A percentile compares a stretch with the other conserved stretches of the same genome.
Conservation (phyloP, 1,140 invertebrate genomes). For the Liolophura sinensis region DNA sequence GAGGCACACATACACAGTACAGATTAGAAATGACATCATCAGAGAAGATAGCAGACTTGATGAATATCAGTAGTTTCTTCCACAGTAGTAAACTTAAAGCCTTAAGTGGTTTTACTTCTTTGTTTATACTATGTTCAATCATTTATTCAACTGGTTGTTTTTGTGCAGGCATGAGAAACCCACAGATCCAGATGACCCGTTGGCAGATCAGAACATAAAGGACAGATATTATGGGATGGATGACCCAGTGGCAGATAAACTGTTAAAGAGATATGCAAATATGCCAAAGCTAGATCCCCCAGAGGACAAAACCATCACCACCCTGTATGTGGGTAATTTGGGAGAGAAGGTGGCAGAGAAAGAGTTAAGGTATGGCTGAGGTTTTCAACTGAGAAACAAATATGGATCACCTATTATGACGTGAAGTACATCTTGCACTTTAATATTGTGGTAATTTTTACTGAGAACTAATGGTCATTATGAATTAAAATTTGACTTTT, state of each 20-base stretch:
- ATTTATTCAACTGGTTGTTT: slow-evolving; percentile 4
- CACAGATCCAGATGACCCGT: slow-evolving; percentile 98
- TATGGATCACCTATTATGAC: no score
- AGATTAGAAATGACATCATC: no score
- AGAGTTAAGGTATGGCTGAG: slow-evolving; percentile 71
- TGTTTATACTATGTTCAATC: neutral
- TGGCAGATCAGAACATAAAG: slow-evolving; percentile 99
- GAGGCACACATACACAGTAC: no score
- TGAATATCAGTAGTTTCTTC: no score
- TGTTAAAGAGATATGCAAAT: slow-evolving; percentile 85
- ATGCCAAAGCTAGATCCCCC: slow-evolving; percentile 95
- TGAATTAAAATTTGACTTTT: no score
- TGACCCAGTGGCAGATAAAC: slow-evolving; percentile 98
- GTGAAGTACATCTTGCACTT: no score
- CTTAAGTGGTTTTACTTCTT: no score
- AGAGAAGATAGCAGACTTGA: no score
- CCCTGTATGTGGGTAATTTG: slow-evolving; percentile 92
- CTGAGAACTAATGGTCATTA: no score
- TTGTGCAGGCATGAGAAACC: slow-evolving; percentile 90
- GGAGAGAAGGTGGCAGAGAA: slow-evolving; percentile 86
- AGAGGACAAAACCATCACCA: slow-evolving; percentile 95
- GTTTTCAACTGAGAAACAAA: no score
- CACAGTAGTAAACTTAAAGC: no score
- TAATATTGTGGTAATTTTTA: no score
- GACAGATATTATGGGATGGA: slow-evolving; percentile 98